phyloP scores from a whole-genome alignment of 2,888 invertebrate species.

The Matsumyia berberina region DNA sequence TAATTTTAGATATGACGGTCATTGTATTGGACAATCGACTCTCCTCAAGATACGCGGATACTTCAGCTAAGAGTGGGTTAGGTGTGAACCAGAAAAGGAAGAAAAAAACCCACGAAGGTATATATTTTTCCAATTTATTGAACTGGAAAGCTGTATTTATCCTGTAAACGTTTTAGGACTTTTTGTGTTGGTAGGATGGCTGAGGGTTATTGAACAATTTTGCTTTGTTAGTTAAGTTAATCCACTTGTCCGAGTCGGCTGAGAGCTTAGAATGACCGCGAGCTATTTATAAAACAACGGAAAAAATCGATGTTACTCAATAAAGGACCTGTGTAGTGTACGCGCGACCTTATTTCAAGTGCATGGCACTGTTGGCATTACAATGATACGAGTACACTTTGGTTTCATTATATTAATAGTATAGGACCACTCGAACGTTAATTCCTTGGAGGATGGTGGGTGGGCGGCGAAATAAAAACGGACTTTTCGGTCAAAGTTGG shows the following conservation, averaged over 20 bases:
- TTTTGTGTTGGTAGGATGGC: neutral
- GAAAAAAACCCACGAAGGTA: slow-evolving; percentile 8
- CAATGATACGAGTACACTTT: slow-evolving; percentile 35
- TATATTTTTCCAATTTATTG: slow-evolving; percentile 45
- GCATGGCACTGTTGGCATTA: slow-evolving; percentile 24
- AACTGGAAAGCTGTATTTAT: slow-evolving; percentile 50
- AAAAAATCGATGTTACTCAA: slow-evolving; percentile 49
- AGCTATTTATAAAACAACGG: slow-evolving; percentile 37
- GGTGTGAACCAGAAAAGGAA: neutral
- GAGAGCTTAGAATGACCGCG: neutral
- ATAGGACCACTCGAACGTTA: slow-evolving; percentile 35
- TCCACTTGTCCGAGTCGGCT: slow-evolving; percentile 13
- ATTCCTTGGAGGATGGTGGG: neutral
- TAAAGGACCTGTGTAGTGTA: slow-evolving; percentile 24
- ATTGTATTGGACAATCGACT: slow-evolving; percentile 41
- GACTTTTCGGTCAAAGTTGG: neutral
- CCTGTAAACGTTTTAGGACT: slow-evolving; percentile 7
- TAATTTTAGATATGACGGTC: slow-evolving; percentile 45
- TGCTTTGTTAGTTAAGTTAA: slow-evolving; percentile 34
- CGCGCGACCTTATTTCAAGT: slow-evolving; percentile 31
- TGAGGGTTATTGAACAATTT: neutral
- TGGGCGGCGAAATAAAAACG: neutral
- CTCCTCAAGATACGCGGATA: slow-evolving; percentile 10
- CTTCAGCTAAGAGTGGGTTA: neutral
- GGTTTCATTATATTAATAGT: slow-evolving; percentile 43